Evolutionary conservation across 2,797 vertebrate genomes (phyloP), one percentile per base, ranked within the genome.

Genomic region (Pipistrellus pygmaeus): DNA sequence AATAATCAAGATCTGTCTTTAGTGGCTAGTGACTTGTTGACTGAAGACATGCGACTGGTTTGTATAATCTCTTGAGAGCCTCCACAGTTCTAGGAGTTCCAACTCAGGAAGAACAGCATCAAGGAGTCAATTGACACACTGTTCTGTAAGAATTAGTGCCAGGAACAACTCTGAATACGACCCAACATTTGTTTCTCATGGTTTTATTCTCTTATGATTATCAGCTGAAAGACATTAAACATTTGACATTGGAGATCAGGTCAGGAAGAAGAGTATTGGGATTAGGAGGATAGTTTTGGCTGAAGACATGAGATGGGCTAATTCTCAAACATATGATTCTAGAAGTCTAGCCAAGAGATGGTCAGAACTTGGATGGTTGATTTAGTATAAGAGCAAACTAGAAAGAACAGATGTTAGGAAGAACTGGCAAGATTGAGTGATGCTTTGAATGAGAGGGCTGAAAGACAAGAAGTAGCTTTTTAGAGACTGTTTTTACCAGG

Each of bases 291-390:
- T 25, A 77, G 55, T 88, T 91, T 85, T 8, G 48, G 64, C 27
- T 87, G n/a, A 87, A 87, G 35, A 69, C 44, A 64, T 0, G 35
- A 90, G 71, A 83, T 20, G 32, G 48, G 68, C 44, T 66, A 30
- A 89, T 51, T 75, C 17, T 90, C 21, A 64, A 62, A 86, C 68
- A 69, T 14, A n/a, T 73, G 77, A 32, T 71, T 87, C 72, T 91
- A 68, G 60, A 60, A 85, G 32, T 82, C 91, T 85, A 89, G 30
- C 57, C 71, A 93, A 88, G 20, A 85, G 30, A 57, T 85, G 75
- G 21, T 62, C 35, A 60, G 55, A 91, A 76, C 27, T 81, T 93
- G 44, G 30, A 81, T 55, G 51, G 71, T 14, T 13, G 15, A 30
- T 64, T 83, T 89, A 84, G 69, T 20, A 15, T 62, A 80, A 53